Conservation (phyloP, 2,888 invertebrate genomes). For the Limenitis camilla region DNA sequence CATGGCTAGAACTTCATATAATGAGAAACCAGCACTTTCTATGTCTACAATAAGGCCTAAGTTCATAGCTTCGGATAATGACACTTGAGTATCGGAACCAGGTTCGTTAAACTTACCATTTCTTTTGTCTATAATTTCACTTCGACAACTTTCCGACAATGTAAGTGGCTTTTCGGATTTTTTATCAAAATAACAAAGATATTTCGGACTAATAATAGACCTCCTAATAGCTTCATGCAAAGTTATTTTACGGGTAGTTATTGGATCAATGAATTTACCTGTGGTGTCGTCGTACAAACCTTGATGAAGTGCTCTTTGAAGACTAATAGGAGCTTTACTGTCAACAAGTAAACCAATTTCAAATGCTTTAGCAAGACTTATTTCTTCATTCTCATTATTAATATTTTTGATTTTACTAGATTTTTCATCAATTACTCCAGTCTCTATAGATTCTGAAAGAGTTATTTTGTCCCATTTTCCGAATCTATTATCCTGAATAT, state of each 20-base stretch:
- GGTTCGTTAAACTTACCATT: constrained; percentile 86
- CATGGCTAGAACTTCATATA: constrained; percentile 87
- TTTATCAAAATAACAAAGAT: constrained; percentile 87
- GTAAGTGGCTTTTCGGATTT: constrained; percentile 81
- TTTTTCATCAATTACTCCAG: constrained; percentile 82
- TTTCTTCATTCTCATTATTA: constrained; percentile 77
- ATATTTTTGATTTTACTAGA: constrained; percentile 82
- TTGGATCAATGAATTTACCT: constrained; percentile 88
- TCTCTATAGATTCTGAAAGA: constrained; percentile 84
- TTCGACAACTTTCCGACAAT: constrained; percentile 85
- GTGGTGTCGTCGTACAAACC: constrained; percentile 87
- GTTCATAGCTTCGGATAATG: constrained; percentile 83
- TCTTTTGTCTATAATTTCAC: constrained; percentile 85
- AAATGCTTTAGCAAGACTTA: constrained; percentile 84
- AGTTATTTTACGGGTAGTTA: constrained; percentile 84
- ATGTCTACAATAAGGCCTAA: constrained; percentile 89
- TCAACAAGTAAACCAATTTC: constrained; percentile 86
- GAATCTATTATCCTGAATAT: constrained; percentile 84
- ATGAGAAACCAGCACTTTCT: constrained; percentile 85
- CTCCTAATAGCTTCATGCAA: constrained; percentile 88
- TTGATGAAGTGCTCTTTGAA: constrained; percentile 89
- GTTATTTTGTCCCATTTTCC: constrained; percentile 86
- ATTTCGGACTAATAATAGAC: constrained; percentile 85
- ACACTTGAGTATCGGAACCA: constrained; percentile 77
- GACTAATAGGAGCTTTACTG: constrained; percentile 84